Evolutionary conservation across 2,888 invertebrate genomes (phyloP), one percentile per base, ranked within the genome.

Genomic region (Nemurella pictetii): DNA sequence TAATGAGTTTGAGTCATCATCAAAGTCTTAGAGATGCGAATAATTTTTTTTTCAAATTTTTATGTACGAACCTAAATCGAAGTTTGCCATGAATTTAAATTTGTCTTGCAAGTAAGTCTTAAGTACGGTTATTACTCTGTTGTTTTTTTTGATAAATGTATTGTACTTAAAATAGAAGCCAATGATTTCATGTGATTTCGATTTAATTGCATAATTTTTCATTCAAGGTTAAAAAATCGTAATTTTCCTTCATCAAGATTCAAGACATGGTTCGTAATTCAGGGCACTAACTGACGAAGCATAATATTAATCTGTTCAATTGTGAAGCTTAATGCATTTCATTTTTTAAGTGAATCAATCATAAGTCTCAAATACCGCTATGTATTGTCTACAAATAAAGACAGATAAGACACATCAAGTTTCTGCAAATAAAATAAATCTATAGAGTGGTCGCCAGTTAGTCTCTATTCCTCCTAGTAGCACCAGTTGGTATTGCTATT

Each of bases 401-500:
- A 55, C 9, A 55, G 20, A 55, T 7, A n/a, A 3, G 27, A 26
- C 2, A 29, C 25, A 25, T 75, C n/a, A 55, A 7, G 20, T 20
- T 7, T 7, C 55, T 7, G 55, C 55, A 55, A 12, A 15, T 15
- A 15, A 15, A 55, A n/a, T n/a, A n/a, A n/a, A n/a, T n/a, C n/a
- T n/a, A n/a, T n/a, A n/a, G n/a, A n/a, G n/a, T n/a, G n/a, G n/a
- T n/a, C n/a, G n/a, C n/a, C n/a, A n/a, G n/a, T n/a, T n/a, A n/a
- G n/a, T n/a, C n/a, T n/a, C n/a, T n/a, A n/a, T n/a, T n/a, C n/a
- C n/a, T n/a, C n/a, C n/a, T n/a, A n/a, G n/a, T n/a, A n/a, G n/a
- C n/a, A 7, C 55, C 15, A 12, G 7, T 83, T 83, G 27, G n/a
- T n/a, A 26, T 72, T 55, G 28, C 73, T 29, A 85, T 78, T 83